Evolutionary conservation across 2,797 vertebrate genomes (phyloP).

Genomic region (Tragelaphus eurycerus): DNA sequence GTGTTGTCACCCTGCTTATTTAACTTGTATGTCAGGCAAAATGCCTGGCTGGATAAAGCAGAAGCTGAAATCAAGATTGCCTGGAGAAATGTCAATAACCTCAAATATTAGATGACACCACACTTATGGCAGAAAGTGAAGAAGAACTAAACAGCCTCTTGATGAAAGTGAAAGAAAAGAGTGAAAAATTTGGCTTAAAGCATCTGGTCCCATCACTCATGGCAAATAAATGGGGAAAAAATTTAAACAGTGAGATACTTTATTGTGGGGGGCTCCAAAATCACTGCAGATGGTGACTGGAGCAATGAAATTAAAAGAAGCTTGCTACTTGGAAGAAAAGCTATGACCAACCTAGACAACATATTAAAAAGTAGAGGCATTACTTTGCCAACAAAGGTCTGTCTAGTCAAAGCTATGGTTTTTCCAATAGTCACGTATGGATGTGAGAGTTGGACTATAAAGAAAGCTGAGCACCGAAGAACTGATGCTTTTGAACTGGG

Average conservation of each 20-base stretch:
- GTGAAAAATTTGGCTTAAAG: neutral
- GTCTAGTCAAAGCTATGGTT: neutral
- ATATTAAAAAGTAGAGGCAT: neutral
- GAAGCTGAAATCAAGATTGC: neutral
- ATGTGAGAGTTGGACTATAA: neutral
- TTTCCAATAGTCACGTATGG: neutral
- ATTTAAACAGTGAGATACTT: neutral
- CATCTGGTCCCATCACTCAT: neutral
- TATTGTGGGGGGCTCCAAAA: neutral
- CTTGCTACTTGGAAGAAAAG: neutral
- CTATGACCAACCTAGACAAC: neutral
- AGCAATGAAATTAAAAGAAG: neutral
- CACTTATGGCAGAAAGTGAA: neutral
- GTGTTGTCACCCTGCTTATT: neutral
- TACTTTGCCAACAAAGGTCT: neutral
- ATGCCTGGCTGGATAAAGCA: neutral
- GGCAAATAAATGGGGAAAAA: neutral
- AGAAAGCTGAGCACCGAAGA: neutral
- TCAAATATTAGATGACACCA: neutral
- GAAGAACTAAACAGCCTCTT: neutral
- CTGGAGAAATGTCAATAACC: neutral
- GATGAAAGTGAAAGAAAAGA: neutral
- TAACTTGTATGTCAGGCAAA: neutral
- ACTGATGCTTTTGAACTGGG: neutral
- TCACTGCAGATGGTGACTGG: neutral